Evolutionary conservation across 35 echinoderm and acorn worm genomes (phyloP), one percentile per base, ranked within the genome.

Genomic region (Chiridota heheva): DNA sequence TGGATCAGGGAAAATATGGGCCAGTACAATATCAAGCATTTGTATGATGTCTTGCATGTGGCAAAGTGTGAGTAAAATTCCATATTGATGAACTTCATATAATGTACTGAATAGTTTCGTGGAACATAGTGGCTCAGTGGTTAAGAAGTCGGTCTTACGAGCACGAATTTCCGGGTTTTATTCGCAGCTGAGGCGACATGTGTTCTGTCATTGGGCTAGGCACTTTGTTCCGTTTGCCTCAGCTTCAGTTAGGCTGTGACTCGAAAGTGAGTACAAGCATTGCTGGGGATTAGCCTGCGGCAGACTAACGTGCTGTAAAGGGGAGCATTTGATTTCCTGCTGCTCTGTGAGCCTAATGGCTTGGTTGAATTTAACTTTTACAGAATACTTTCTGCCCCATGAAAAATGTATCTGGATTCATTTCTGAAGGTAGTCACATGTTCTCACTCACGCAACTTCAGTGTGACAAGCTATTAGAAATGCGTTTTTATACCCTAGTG

Each of bases 21-120:
- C 7, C 2, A 2, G 0, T 13, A 25, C 0, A 7, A 42, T 25
- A 84, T 72, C 22, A 18, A 47, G 34, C 63, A 84, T 55, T 31
- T 12, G 31, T 84, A 57, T 51, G 65, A 83, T 73, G 67, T 72
- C 1, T 84, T 40, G 63, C 81, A 84, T 81, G 36, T 81, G 0
- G 78, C 78, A 0, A 68, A 68, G 2, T 29, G 78, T 67, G 48
- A 69, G 4, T 0, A 2, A 0, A 1, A 12, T n/a, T n/a, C n/a
- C n/a, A 36, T 72, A 36, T 24, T 72, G 20, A 72, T n/a, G n/a
- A 72, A 24, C 7, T 43, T 72, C 31, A 37, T 72, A 20, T n/a
- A 20, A 36, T 26, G 37, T 43, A 32, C 37, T 72, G 40, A 36
- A 6, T 20, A 72, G 25, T 39, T 35, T 25, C 25, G 25, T 35